Conservation (phyloP, 2,113 vertebrate genomes). For the Charina bottae region DNA sequence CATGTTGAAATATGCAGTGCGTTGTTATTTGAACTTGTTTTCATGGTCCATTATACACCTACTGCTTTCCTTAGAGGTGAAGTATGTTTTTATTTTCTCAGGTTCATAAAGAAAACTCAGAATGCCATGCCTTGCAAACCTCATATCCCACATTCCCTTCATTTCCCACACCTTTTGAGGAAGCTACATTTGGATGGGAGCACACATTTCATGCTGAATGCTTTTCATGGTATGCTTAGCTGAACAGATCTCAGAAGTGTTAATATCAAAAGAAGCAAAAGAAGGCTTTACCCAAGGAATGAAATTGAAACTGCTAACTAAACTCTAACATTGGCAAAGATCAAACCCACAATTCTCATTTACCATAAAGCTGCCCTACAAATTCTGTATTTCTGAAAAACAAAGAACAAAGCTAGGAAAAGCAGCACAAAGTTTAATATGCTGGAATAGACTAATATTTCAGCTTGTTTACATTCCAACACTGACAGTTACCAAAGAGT, state of each 20-base stretch:
- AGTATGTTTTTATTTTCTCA: not conserved
- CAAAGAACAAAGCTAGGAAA: not conserved
- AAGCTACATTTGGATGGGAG: not conserved
- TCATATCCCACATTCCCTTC: not conserved
- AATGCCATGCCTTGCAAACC: not conserved
- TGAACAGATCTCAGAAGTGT: constrained; percentile 17
- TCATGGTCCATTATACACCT: not conserved
- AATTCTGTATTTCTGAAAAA: not conserved
- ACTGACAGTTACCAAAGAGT: not conserved
- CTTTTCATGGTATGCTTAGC: not conserved
- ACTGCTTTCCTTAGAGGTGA: not conserved
- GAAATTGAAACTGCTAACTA: not conserved
- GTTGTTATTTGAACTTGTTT: constrained; percentile 4
- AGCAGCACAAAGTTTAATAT: not conserved
- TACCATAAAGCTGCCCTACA: not conserved
- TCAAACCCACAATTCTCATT: not conserved
- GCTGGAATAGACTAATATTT: not conserved
- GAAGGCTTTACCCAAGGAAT: not conserved
- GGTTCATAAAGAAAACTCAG: constrained; percentile 11
- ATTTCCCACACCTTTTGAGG: not conserved
- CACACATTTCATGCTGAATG: constrained; percentile 9
- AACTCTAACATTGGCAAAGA: not conserved
- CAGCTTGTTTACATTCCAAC: not conserved
- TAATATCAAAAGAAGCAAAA: not conserved
- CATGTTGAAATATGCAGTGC: not conserved